A percentile compares a stretch with the other conserved stretches of the same genome.
phyloP scores from a whole-genome alignment of 2,113 vertebrate genomes.

The Antechinus flavipes region DNA sequence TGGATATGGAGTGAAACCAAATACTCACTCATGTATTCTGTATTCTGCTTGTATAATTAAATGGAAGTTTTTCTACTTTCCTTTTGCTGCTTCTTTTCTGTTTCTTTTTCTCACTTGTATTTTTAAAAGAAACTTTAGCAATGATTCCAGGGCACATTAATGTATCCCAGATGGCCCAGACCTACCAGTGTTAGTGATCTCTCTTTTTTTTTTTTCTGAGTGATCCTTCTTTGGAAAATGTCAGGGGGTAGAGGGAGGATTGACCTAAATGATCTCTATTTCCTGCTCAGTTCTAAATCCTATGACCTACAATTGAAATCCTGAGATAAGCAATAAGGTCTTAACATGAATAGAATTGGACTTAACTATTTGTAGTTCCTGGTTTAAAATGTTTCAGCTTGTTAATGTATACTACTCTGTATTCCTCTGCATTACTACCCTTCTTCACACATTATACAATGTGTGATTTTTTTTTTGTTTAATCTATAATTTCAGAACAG shows the following conservation, averaged over 20 bases:
- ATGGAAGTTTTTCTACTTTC: constrained; percentile 53
- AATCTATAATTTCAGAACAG: background rate
- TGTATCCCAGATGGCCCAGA: constrained; percentile 50
- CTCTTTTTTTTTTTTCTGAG: constrained; percentile 40
- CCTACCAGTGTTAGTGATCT: background rate
- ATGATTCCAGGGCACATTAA: constrained; percentile 19
- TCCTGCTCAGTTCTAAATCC: background rate
- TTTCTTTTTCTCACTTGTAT: constrained; percentile 16
- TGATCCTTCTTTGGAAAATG: constrained; percentile 11
- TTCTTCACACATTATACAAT: background rate
- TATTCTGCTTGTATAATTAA: constrained; percentile 47
- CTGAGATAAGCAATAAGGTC: constrained; percentile 23
- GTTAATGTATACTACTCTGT: constrained; percentile 26
- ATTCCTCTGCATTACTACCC: background rate
- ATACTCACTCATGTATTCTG: constrained; percentile 44
- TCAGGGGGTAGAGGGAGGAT: no score
- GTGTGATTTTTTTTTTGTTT: background rate
- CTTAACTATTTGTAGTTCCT: constrained; percentile 49
- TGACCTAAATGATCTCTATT: background rate
- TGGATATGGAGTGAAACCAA: constrained; percentile 31
- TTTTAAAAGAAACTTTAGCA: constrained; percentile 52
- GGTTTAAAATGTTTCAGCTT: constrained; percentile 34
- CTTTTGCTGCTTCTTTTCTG: constrained; percentile 18
- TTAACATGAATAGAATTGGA: constrained; percentile 30
- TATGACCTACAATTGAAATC: background rate